Conservation (phyloP, 2,113 vertebrate genomes). For the Xerus inauris region DNA sequence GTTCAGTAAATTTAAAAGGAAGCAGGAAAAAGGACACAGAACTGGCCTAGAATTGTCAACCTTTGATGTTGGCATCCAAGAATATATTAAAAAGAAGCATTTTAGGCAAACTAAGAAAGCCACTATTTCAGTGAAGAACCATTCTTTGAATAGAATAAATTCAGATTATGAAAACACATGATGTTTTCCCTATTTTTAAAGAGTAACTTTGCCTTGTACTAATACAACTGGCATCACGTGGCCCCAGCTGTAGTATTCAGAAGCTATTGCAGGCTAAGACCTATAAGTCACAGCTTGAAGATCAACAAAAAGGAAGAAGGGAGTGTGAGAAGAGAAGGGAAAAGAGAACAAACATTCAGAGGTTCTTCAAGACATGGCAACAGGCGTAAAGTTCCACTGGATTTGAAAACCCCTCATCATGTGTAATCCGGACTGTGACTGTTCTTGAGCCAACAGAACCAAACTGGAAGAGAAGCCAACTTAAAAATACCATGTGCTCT, state of each 20-base stretch:
- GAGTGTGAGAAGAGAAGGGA: background rate
- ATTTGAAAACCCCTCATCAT: constrained; percentile 41
- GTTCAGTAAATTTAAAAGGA: background rate
- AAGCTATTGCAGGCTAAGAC: background rate
- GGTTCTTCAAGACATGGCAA: background rate
- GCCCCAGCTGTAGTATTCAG: background rate
- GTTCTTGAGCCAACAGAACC: background rate
- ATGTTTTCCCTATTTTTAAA: background rate
- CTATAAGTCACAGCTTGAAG: background rate
- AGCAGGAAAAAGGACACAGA: background rate
- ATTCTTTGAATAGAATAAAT: background rate
- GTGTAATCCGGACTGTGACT: background rate
- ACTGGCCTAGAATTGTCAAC: background rate
- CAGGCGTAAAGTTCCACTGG: background rate
- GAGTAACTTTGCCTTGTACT: background rate
- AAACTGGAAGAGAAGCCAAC: background rate
- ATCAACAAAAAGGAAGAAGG: background rate
- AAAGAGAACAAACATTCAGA: background rate
- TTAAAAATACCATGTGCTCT: background rate
- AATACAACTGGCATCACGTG: background rate
- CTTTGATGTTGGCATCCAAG: background rate
- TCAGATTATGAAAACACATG: background rate
- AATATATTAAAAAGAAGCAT: background rate
- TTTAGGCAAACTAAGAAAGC: background rate
- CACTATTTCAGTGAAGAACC: background rate